Evolutionary conservation across 1,140 invertebrate species (phyloP).

Genomic region (Lepidurus packardi): DNA sequence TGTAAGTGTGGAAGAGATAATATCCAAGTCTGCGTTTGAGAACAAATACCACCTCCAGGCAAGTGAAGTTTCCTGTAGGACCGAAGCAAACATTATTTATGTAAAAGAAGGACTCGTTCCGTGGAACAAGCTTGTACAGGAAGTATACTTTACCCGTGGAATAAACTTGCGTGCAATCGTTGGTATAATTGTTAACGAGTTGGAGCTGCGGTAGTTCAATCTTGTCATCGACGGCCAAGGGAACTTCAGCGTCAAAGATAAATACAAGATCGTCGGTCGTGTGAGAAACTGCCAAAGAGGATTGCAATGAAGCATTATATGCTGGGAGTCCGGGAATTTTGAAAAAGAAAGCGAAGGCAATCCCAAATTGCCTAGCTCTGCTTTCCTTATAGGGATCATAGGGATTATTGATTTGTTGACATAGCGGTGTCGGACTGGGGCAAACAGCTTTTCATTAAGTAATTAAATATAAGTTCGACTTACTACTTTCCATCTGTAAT

Average conservation of each 20-base stretch:
- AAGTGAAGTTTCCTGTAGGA: conserved; percentile 75
- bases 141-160: conserved; percentile 59
- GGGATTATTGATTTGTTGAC: conserved; percentile 7
- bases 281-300: conserved; percentile 63
- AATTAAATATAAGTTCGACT: conserved; percentile 48
- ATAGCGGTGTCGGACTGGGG: not conserved
- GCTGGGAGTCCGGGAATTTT: no score
- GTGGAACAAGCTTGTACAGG: not conserved
- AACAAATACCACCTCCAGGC: conserved; percentile 77
- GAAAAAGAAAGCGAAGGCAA: not conserved
- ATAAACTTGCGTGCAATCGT: conserved; percentile 81
- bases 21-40: conserved; percentile 76
- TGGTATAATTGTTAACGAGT: conserved; percentile 73
- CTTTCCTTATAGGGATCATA: not conserved
- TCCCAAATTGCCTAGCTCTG: not conserved
- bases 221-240: conserved; percentile 80
- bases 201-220: conserved; percentile 80
- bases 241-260: conserved; percentile 81
- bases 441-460: not conserved
- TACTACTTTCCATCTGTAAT: conserved; percentile 83
- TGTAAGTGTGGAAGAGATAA: conserved; percentile 81
- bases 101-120: not conserved
- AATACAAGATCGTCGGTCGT: conserved; percentile 86
- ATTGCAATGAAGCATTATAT: not conserved
- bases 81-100: conserved; percentile 10